Base-by-base conservation (phyloP, 2,797 vertebrate species). In the Sciaenops ocellatus region DNA sequence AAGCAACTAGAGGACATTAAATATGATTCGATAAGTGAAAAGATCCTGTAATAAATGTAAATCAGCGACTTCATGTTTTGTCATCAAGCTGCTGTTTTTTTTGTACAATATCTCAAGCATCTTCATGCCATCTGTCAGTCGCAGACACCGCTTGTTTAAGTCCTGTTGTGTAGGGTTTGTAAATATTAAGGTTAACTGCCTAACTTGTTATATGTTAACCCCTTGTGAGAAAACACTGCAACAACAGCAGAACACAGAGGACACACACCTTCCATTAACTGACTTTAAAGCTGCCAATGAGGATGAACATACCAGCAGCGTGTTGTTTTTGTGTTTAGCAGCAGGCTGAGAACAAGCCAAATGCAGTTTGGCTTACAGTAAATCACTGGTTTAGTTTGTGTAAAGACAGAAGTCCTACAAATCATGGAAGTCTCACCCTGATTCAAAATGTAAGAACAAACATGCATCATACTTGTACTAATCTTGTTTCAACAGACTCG, bases 141-240 rank as follows among this genome's bases (percentile, higher is more conserved):
- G 17, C 20, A 42, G 52, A 15, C 30, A 26, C 26, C 52, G 54
- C 41, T 41, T 11, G 2, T 41, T 20, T 64, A 18, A 12, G n/a
- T 5, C 24, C 28, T 9, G 54, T 28, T 50, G 10, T 61, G 56
- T 18, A 6, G 4, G 17, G 28, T 68, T 50, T 46, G 10, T 0
- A 41, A 50, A n/a, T 38, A 42, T 16, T 15, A 41, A 73, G 4
- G 28, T 24, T 6, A 30, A 46, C 55, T 22, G 12, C 9, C 6
- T 56, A 41, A 66, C 42, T 44, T 66, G 55, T 38, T 46, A 30
- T 54, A 75, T 47, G 38, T 76, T 64, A 64, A 78, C 66, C 22
- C 61, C 76, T 71, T 75, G 56, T 76, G 77, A 64, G 24, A 63
- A 69, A 68, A 64, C 24, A 52, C 48, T 66, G 76, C 51, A 80